Evolutionary conservation across 2,113 vertebrate species (phyloP), one percentile per base, ranked within the genome.

Genomic region (Dermatemys mawii): DNA sequence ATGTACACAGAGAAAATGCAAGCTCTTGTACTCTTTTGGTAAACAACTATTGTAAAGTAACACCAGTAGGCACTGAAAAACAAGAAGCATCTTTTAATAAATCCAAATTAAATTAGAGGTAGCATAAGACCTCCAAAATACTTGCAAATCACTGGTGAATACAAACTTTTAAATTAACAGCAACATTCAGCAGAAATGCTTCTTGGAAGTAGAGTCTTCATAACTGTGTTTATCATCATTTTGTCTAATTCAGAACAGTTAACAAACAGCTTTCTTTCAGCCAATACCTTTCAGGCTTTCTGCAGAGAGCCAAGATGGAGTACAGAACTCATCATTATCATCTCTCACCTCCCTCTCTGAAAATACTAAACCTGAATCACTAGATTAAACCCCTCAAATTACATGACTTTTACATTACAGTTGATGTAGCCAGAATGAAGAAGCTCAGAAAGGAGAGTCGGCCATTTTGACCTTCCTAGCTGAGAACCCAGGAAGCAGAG

Each of bases 71-170:
- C 49, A 35, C 51, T 90, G 57, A 92, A 96, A 96, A 97, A 53
- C 85, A 97, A 92, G 90, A 95, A 95, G 81, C 87, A 87, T 94
- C 90, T 96, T 96, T 70, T 90, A 97, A 96, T 93, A 94, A 96
- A 94, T 93, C 70, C 94, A 91, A 96, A 95, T 78, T 9, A 95
- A 97, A 94, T 91, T 76, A 94, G 55, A 93, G 78, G 54, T 78
- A 84, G 78, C 51, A 60, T 16, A 90, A 92, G n/a, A 92, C 35
- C 32, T 82, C 44, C 22, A 55, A 83, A 94, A 92, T 82, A 94
- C 86, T n/a, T 92, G 46, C 54, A 75, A 94, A 80, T 93, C 91
- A 95, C 41, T 86, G 78, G n/a, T 81, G 90, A 91, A 96, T 89
- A 95, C 54, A 92, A 83, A 89, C 78, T 95, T 96, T 63, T 44